Evolutionary conservation across 2,113 vertebrate species (phyloP), one percentile per base, ranked within the genome.

Genomic region (Dipodomys stephensi): DNA sequence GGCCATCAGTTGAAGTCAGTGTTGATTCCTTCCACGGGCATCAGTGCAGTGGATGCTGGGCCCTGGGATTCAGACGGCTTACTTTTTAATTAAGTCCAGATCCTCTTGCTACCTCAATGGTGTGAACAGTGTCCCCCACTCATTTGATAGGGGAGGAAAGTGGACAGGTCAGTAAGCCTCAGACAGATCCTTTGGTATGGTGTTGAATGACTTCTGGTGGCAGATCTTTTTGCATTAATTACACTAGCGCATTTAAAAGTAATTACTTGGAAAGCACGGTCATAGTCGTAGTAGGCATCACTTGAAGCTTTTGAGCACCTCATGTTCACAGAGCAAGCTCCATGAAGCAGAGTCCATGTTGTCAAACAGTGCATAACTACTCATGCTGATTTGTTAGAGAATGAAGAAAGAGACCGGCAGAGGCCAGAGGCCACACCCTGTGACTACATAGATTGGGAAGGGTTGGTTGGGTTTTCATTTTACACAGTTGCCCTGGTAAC

Each of bases 401-500:
- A 16, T 92, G 4, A 2, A 19, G 9, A 64, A 28, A 84, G 65
- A 83, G 83, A 69, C 39, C 30, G 92, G 84, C 4, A 8, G 67
- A 78, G 71, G 46, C 62, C 83, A 74, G 44, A 86, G 25, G 27
- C 88, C 46, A 5, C 79, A 68, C 62, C 20, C 10, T 57, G 44
- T 39, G 46, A 27, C 80, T 46, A 19, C 62, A 18, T 62, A 49
- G 69, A 28, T 22, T 1, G 65, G 87, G 49, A 30, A 39, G 67
- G 73, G 81, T 23, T 67, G 32, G 2, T 83, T 84, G 6, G 30
- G 78, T 94, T 80, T 64, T 95, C 93, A 87, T 94, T 87, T 91
- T 35, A 91, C 87, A 72, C 69, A 69, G 87, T 95, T 82, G 60
- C 81, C 91, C 78, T 53, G 32, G 91, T 74, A 81, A 87, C 57